Evolutionary conservation across 1,140 invertebrate genomes (phyloP), one percentile per base, ranked within the genome.

Genomic region (Aphelinus atriplicis): DNA sequence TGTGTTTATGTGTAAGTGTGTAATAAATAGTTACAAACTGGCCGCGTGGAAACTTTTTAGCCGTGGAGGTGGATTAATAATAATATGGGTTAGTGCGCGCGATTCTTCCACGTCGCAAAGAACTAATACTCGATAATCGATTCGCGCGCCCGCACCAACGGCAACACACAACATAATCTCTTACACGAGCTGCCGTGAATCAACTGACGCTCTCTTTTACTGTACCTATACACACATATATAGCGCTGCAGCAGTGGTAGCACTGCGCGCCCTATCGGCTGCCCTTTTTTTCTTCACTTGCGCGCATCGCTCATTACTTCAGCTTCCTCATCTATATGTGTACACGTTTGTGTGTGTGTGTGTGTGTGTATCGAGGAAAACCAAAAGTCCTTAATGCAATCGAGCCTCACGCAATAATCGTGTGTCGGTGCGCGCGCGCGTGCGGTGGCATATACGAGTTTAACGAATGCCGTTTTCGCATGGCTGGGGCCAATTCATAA

Each of bases 401-500:
- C 26, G 26, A 26, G 26, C 26, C 26, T 26, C 26, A 26, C 26
- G 26, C 26, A 26, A 26, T 26, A 26, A 26, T 53, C 9, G 51
- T 53, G 51, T 9, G 9, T 53, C 46, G 9, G 57, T 7, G 46
- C 46, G 46, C 43, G 46, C 43, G 56, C 66, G 47, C 47, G 26
- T 60, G 51, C 42, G 64, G 26, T 26, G 26, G 26, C 26, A 26
- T 26, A 6, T 7, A 60, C 26, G 5, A 65, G 48, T 42, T 78
- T 85, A 84, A 84, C 82, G 82, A 84, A 84, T 82, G 80, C 78
- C 76, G 75, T 73, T 77, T 78, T 84, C 77, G 84, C 83, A 81
- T 84, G 81, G 82, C 81, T 81, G 73, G 72, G 62, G 80, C 77
- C 84, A 81, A 85, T 86, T 85, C 82, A 84, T 85, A 82, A 81